These are phyloP conservation scores for Molossus molossus DNA, from an alignment of 2,797 vertebrate species.

Conservation along the genomic window DNA sequence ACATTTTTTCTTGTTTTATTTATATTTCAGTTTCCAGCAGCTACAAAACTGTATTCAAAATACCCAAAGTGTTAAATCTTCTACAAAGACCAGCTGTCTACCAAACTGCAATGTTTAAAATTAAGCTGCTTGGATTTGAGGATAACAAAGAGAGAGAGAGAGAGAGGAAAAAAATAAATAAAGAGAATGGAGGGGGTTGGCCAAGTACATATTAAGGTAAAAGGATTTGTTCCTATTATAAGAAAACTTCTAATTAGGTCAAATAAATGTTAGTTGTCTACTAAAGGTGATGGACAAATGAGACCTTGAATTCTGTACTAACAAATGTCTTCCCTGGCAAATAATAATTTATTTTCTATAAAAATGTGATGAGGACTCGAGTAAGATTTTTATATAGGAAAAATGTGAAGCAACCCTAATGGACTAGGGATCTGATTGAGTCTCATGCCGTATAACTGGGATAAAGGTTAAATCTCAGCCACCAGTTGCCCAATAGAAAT, in stretches of 20 bases:
- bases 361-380: background rate
- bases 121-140: constrained; percentile 56
- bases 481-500: constrained; percentile 71
- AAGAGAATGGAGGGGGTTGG: too few relatives aligned
- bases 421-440: background rate
- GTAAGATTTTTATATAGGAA: constrained; percentile 27
- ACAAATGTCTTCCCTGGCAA: background rate
- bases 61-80: constrained; percentile 75
- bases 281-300: background rate
- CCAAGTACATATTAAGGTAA: background rate
- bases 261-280: constrained; percentile 44
- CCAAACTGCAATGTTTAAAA: constrained; percentile 67
- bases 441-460: background rate
- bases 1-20: constrained; percentile 75
- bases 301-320: background rate
- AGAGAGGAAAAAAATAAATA: background rate
- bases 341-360: background rate
- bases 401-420: background rate
- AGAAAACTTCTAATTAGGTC: background rate
- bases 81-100: constrained; percentile 80
- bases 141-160: background rate
- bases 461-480: constrained; percentile 67
- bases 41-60: constrained; percentile 82
- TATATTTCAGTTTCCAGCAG: constrained; percentile 80
- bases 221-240: constrained; percentile 36